phyloP scores from a whole-genome alignment of 2,113 vertebrate genomes.

The Neodontobutis hainanensis region DNA sequence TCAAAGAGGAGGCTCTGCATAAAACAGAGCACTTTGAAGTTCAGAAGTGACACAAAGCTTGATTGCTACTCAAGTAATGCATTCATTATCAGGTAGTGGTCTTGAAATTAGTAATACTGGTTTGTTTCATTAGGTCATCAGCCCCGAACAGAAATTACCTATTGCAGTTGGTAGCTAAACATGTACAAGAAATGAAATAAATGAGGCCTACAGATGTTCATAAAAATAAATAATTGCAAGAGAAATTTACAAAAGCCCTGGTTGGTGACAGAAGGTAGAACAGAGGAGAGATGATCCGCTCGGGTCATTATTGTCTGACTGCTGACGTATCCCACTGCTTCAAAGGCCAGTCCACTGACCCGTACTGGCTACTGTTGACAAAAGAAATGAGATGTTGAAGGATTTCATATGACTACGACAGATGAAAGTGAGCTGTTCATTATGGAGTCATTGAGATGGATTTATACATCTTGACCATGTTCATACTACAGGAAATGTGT shows the following conservation, averaged over 20 bases:
- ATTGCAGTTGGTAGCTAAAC: neutral
- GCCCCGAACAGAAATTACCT: neutral
- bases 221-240: neutral
- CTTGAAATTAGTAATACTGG: neutral
- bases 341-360: conserved; percentile 11
- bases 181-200: neutral
- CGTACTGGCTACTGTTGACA: conserved; percentile 3
- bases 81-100: conserved; percentile 39
- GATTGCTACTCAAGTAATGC: conserved; percentile 21
- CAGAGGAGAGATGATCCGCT: conserved; percentile 5
- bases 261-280: conserved; percentile 13
- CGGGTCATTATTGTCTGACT: conserved; percentile 5
- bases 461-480: no score
- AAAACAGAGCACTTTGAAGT: conserved; percentile 40
- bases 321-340: neutral
- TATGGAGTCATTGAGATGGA: neutral
- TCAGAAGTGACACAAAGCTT: conserved; percentile 51
- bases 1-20: conserved; percentile 32
- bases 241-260: neutral
- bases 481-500: no score
- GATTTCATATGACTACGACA: conserved; percentile 8
- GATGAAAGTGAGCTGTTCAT: neutral
- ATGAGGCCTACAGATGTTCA: neutral
- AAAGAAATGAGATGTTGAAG: conserved; percentile 1
- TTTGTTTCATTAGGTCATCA: neutral